Conservation (phyloP, 2,113 vertebrate species). For the Antigone vipio region DNA sequence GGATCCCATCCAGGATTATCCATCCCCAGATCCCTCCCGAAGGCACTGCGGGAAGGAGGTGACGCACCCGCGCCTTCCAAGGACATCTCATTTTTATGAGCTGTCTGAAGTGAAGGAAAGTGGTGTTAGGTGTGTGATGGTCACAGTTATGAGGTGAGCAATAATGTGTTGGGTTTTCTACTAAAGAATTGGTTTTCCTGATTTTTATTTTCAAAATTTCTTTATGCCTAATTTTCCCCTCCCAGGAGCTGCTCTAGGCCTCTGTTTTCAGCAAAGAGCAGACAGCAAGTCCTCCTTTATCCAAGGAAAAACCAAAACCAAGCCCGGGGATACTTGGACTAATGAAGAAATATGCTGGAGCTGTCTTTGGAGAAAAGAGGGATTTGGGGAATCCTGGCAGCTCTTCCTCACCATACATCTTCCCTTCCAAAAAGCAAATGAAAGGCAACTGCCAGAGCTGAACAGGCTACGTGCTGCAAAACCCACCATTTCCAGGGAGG, state of each 20-base stretch:
- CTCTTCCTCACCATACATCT: neutral
- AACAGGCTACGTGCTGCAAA: neutral
- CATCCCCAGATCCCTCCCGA: neutral
- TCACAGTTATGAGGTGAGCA: fast-evolving
- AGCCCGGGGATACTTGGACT: neutral
- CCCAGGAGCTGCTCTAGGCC: neutral
- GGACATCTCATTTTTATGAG: neutral
- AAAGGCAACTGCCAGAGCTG: neutral
- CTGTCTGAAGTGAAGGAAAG: neutral
- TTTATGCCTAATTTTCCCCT: neutral
- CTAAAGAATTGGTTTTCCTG: neutral
- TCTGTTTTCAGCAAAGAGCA: neutral
- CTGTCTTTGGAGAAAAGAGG: constrained; percentile 19
- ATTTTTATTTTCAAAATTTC: neutral
- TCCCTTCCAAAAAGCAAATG: constrained; percentile 12
- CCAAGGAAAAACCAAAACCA: neutral
- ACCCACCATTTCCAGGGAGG: neutral
- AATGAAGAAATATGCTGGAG: neutral
- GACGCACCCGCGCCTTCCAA: neutral
- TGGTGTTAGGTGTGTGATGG: neutral
- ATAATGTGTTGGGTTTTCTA: neutral
- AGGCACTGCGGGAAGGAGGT: neutral
- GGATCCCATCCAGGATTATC: neutral
- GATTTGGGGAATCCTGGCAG: neutral
- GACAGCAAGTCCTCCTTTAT: neutral